A percentile compares a stretch with the other conserved stretches of the same genome.
These are phyloP conservation scores for Sprattus sprattus DNA, from an alignment of 2,113 vertebrate species.

Conservation along the genomic window DNA sequence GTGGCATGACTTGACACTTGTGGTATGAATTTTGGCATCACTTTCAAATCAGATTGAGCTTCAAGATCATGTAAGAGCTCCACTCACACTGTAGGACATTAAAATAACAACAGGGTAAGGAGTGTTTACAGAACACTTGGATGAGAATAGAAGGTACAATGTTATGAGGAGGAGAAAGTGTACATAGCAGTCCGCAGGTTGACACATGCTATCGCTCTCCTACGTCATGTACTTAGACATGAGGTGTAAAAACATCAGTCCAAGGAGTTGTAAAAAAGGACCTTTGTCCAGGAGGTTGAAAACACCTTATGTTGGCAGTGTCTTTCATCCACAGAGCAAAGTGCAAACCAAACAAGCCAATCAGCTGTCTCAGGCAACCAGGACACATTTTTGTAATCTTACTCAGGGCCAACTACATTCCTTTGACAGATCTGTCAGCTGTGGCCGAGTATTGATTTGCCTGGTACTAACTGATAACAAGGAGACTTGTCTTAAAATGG, in stretches of 20 bases:
- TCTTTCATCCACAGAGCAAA: background rate
- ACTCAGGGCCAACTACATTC: background rate
- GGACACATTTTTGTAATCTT: background rate
- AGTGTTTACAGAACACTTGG: background rate
- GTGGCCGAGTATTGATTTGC: background rate
- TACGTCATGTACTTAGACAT: background rate
- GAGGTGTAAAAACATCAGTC: constrained; percentile 8
- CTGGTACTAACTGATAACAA: background rate
- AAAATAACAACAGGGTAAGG: background rate
- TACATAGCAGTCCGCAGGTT: background rate
- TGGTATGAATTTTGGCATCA: no score
- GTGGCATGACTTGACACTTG: no score
- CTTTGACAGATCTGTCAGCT: background rate
- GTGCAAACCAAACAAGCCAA: background rate
- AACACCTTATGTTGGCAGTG: background rate
- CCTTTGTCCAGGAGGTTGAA: background rate
- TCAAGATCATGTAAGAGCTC: background rate
- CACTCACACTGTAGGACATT: background rate
- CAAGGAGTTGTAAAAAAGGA: background rate
- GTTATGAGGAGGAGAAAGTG: background rate
- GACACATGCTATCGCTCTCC: background rate
- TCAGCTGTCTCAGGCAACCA: background rate
- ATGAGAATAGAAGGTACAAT: background rate
- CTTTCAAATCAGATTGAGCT: background rate
- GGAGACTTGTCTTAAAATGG: background rate